Evolutionary conservation across 2,888 invertebrate species (phyloP).

Genomic region (Drosophila melanosoma): DNA sequence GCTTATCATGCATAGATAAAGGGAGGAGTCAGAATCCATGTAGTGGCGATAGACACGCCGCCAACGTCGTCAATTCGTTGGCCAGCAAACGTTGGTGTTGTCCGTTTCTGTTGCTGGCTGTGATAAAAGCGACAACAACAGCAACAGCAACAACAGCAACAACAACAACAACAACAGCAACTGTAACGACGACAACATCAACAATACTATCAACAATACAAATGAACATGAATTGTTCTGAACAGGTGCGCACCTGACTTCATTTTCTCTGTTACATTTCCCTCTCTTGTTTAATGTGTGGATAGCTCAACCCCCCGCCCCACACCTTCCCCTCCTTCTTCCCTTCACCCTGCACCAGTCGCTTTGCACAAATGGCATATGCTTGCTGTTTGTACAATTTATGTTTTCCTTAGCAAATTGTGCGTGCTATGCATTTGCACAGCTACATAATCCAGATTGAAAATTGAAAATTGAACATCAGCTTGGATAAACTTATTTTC

Average conservation of each 20-base stretch:
- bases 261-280: slow-evolving; percentile 72
- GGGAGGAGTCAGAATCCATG: slow-evolving; percentile 50
- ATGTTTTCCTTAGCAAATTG: slow-evolving; percentile 77
- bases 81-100: slow-evolving; percentile 60
- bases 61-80: slow-evolving; percentile 53
- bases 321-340: not conserved
- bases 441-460: slow-evolving; percentile 20
- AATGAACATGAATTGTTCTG: slow-evolving; percentile 79
- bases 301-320: slow-evolving; percentile 9
- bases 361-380: slow-evolving; percentile 46
- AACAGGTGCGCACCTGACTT: slow-evolving; percentile 79
- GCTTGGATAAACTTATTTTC: slow-evolving; percentile 22
- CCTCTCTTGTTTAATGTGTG: slow-evolving; percentile 52
- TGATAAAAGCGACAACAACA: slow-evolving; percentile 51
- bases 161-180: slow-evolving; percentile 18
- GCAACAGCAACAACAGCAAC: slow-evolving; percentile 18
- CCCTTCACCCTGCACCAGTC: not conserved
- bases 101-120: slow-evolving; percentile 45
- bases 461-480: slow-evolving; percentile 55
- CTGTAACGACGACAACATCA: slow-evolving; percentile 21
- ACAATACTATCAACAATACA: slow-evolving; percentile 69
- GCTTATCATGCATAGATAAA: slow-evolving; percentile 31
- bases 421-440: slow-evolving; percentile 65
- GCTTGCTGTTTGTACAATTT: slow-evolving; percentile 66
- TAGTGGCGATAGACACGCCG: slow-evolving; percentile 74